phyloP scores from a whole-genome alignment of 1,140 invertebrate genomes.

The Triops longicaudatus region DNA sequence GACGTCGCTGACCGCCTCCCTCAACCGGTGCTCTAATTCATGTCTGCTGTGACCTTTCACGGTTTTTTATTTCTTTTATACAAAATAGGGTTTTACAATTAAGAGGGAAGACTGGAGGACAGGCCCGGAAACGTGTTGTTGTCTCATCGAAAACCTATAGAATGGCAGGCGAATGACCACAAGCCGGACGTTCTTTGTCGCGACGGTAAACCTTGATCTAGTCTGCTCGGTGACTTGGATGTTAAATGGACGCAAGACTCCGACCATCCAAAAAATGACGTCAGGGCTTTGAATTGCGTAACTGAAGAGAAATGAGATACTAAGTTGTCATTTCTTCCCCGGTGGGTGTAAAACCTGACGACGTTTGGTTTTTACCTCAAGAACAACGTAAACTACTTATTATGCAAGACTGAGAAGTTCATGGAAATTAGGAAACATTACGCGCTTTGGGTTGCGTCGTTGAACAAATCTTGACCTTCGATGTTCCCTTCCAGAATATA shows the following conservation, averaged over 20 bases:
- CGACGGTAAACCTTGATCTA: neutral
- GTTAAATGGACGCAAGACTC: neutral
- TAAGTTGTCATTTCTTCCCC: no score
- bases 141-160: neutral
- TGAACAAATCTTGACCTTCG: neutral
- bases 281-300: neutral
- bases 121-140: conserved; percentile 4
- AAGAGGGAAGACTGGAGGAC: neutral
- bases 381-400: no score
- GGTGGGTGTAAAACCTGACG: no score
- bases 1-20: neutral
- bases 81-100: neutral
- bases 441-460: no score
- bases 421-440: no score
- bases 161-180: conserved; percentile 10
- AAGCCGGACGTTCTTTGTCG: conserved; percentile 11
- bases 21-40: neutral
- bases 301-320: no score
- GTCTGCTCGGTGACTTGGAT: neutral
- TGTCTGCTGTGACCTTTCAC: neutral
- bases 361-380: no score
- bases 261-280: neutral
- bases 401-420: no score
- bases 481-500: neutral
- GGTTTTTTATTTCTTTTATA: neutral